These are phyloP conservation scores for Netelia fuscicornis DNA, from an alignment of 2,888 invertebrate genomes.

Conservation along the genomic window DNA sequence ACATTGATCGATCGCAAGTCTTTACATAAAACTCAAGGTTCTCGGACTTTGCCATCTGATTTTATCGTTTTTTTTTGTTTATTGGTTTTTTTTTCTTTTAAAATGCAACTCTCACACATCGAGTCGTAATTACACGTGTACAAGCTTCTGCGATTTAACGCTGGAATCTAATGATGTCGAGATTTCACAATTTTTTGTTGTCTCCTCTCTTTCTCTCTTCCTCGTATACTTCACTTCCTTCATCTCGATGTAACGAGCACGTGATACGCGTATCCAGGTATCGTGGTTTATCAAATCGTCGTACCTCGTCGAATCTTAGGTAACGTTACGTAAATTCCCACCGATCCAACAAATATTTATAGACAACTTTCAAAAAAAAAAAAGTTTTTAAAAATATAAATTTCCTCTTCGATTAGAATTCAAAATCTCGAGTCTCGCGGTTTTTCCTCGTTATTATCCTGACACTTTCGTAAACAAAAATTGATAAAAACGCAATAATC, in stretches of 20 bases:
- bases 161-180: neutral
- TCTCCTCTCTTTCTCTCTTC: neutral
- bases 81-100: too few species aligned
- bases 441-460: too few species aligned
- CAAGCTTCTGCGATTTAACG: neutral
- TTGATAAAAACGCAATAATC: too few species aligned
- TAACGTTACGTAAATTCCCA: slow-evolving; percentile 45
- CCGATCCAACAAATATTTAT: neutral
- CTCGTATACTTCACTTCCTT: slow-evolving; percentile 31
- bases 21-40: too few species aligned
- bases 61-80: too few species aligned
- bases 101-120: too few species aligned
- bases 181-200: neutral
- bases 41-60: too few species aligned
- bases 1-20: too few species aligned
- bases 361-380: slow-evolving; percentile 20
- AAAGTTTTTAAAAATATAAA: neutral
- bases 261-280: slow-evolving; percentile 27
- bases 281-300: neutral
- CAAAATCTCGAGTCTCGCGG: too few species aligned
- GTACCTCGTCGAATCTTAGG: slow-evolving; percentile 28
- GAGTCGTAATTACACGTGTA: neutral
- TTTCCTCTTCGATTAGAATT: neutral
- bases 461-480: too few species aligned
- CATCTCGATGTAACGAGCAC: slow-evolving; percentile 45